These are phyloP conservation scores for Siniperca undulata DNA, from an alignment of 2,797 vertebrate genomes.

Conservation along the genomic window DNA sequence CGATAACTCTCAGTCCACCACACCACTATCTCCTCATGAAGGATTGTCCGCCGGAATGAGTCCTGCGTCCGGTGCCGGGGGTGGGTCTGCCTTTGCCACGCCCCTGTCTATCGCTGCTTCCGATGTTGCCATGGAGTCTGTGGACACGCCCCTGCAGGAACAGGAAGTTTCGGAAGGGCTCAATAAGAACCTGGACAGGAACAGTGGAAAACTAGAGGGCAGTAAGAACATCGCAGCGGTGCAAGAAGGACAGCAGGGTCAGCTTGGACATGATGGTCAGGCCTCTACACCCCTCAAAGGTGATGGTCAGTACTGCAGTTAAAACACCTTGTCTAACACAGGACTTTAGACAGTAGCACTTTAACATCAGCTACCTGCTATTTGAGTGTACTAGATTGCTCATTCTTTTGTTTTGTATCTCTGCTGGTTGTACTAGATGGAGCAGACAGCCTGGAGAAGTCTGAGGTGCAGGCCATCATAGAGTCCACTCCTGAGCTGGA, in stretches of 20 bases:
- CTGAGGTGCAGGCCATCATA: constrained; percentile 97
- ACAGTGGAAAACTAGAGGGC: constrained; percentile 83
- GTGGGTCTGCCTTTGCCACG: constrained; percentile 10
- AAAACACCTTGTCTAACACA: neutral
- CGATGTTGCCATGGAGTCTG: constrained; percentile 80
- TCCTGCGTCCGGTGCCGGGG: constrained; percentile 7
- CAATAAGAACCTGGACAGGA: constrained; percentile 83
- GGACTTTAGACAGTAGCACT: neutral
- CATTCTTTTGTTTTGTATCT: neutral
- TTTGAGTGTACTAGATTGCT: neutral
- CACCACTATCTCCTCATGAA: constrained; percentile 35
- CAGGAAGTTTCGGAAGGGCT: constrained; percentile 81
- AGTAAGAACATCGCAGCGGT: constrained; percentile 87
- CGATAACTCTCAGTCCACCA: constrained; percentile 33
- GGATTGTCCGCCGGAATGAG: constrained; percentile 67
- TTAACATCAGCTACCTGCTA: neutral
- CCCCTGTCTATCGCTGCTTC: constrained; percentile 80
- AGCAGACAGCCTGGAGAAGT: constrained; percentile 89
- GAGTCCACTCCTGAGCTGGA: constrained; percentile 98
- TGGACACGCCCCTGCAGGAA: constrained; percentile 73
- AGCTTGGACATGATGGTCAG: neutral
- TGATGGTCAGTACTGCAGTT: constrained; percentile 44
- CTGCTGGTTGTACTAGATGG: constrained; percentile 77
- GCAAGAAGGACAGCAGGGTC: constrained; percentile 78
- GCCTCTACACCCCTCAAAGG: constrained; percentile 10